These are phyloP conservation scores for Potorous gilbertii DNA, from an alignment of 2,797 vertebrate genomes.

Conservation along the genomic window DNA sequence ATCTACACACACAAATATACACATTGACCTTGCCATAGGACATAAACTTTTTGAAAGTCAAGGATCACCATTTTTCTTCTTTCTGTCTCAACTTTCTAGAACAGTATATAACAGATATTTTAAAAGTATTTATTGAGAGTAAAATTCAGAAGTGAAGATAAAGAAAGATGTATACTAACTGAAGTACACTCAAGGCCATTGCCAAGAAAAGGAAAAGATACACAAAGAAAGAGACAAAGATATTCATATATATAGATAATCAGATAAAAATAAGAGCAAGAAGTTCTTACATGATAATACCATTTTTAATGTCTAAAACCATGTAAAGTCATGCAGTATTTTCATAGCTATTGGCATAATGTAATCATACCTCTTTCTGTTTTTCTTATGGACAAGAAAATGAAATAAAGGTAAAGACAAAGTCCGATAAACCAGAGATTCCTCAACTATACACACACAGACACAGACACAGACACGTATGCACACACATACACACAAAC, in stretches of 20 bases:
- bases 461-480: not conserved
- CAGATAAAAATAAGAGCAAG: not conserved
- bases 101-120: not conserved
- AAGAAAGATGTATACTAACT: not conserved
- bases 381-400: not conserved
- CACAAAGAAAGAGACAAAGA: not conserved
- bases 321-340: not conserved
- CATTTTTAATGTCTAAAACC: not conserved
- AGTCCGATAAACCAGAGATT: not conserved
- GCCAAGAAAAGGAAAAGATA: not conserved
- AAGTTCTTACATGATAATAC: not conserved
- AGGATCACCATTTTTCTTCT: not conserved
- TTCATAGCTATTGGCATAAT: not conserved
- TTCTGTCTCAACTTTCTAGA: not conserved
- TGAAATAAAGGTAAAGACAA: not conserved
- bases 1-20: not conserved
- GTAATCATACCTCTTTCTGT: not conserved
- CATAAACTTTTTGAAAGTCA: not conserved
- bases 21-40: not conserved
- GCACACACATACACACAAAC: not conserved
- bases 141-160: not conserved
- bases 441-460: not conserved
- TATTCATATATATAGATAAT: not conserved
- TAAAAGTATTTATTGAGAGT: not conserved
- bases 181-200: not conserved